Percentiles rank a stretch among this genome's conserved stretches.
Conservation (phyloP, 2,113 vertebrate genomes). For the Megaleporinus macrocephalus region DNA sequence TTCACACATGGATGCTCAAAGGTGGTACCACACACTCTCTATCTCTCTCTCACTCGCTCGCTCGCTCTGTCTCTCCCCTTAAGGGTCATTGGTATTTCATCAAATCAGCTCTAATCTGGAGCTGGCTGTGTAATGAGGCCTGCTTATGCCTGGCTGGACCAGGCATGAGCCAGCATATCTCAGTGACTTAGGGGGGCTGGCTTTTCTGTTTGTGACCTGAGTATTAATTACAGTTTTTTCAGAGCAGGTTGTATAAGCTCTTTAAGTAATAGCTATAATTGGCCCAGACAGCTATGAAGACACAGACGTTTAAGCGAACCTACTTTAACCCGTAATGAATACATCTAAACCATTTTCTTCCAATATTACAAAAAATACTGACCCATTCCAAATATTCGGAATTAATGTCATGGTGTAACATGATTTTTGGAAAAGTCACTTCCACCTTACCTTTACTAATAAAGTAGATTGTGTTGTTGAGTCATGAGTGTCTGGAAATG, state of each 20-base stretch:
- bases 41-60: background rate
- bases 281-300: background rate
- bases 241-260: constrained; percentile 8
- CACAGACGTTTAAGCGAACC: background rate
- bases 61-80: background rate
- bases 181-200: constrained; percentile 1
- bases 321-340: background rate
- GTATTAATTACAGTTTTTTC: constrained; percentile 31
- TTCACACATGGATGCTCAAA: too few relatives aligned
- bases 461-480: background rate
- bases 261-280: background rate
- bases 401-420: background rate
- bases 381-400: background rate
- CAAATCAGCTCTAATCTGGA: constrained; percentile 39
- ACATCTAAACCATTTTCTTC: background rate
- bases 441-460: background rate
- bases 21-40: background rate
- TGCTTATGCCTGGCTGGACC: constrained; percentile 28
- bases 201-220: constrained; percentile 29
- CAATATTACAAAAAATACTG: background rate
- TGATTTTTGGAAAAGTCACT: background rate
- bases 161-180: constrained; percentile 36
- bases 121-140: constrained; percentile 26
- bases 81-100: background rate
- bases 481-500: background rate